Percentiles rank a stretch among this genome's conserved stretches.
Conservation (phyloP, 2,113 vertebrate genomes). For the Muscicapa adusta region DNA sequence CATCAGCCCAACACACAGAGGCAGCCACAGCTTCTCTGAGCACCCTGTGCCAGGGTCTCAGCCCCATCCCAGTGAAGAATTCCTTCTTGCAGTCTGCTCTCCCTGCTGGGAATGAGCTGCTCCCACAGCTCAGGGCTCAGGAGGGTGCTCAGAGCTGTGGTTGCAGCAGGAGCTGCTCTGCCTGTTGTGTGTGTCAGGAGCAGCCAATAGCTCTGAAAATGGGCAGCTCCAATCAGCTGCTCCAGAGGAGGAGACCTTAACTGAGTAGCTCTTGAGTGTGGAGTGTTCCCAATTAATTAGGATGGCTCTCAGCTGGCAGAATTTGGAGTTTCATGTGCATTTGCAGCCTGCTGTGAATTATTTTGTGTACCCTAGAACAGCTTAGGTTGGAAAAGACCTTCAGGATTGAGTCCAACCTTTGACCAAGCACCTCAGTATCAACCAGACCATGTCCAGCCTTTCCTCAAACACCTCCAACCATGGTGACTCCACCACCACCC, state of each 20-base stretch:
- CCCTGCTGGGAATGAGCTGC: not conserved
- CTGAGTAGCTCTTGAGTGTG: not conserved
- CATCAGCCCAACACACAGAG: not conserved
- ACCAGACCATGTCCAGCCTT: not conserved
- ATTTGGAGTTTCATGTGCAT: not conserved
- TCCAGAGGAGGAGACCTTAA: not conserved
- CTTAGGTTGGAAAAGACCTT: not conserved
- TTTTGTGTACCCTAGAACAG: not conserved
- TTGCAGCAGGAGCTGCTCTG: not conserved
- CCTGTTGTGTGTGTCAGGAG: not conserved
- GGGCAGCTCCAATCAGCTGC: not conserved
- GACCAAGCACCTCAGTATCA: not conserved
- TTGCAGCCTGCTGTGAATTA: not conserved
- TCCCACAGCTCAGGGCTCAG: not conserved
- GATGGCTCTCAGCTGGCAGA: not conserved
- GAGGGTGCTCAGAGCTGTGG: not conserved
- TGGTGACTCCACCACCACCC: not conserved
- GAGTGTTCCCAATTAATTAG: not conserved
- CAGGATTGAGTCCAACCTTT: not conserved
- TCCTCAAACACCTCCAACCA: not conserved
- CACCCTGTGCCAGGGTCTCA: fast-evolving
- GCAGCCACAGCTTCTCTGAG: not conserved
- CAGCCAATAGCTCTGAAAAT: not conserved
- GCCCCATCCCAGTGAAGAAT: not conserved
- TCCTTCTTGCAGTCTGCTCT: not conserved